A percentile compares a stretch with the other conserved stretches of the same genome.
Evolutionary conservation across 2,113 vertebrate genomes (phyloP).

Genomic region (Colius striatus): DNA sequence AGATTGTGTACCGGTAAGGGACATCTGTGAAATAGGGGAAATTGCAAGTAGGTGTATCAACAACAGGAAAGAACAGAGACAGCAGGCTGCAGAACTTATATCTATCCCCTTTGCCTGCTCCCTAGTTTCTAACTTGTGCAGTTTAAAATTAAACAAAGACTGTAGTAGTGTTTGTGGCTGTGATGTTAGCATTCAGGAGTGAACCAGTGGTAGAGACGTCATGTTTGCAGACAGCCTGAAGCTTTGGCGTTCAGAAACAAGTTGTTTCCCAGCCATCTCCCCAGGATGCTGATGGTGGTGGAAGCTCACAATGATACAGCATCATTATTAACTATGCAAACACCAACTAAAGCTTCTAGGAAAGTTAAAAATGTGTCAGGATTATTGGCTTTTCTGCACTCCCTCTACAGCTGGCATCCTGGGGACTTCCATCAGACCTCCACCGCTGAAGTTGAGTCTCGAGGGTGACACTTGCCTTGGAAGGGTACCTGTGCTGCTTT

Average conservation of each 20-base stretch:
- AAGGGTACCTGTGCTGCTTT: neutral
- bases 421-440: neutral
- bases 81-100: neutral
- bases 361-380: neutral
- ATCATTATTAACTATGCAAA: neutral
- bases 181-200: neutral
- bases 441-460: neutral
- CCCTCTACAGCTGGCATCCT: neutral
- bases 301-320: neutral
- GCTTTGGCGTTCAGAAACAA: neutral
- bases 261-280: neutral
- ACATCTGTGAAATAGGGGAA: neutral
- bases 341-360: neutral
- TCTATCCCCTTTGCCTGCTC: neutral
- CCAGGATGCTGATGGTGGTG: fast-evolving
- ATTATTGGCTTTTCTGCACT: neutral
- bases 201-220: neutral
- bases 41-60: neutral
- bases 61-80: neutral
- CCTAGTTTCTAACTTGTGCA: neutral
- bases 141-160: neutral
- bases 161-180: neutral
- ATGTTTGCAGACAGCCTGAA: neutral
- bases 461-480: neutral
- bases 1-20: neutral